Conservation (phyloP, 2,797 vertebrate genomes). For the Crax fasciolata region DNA sequence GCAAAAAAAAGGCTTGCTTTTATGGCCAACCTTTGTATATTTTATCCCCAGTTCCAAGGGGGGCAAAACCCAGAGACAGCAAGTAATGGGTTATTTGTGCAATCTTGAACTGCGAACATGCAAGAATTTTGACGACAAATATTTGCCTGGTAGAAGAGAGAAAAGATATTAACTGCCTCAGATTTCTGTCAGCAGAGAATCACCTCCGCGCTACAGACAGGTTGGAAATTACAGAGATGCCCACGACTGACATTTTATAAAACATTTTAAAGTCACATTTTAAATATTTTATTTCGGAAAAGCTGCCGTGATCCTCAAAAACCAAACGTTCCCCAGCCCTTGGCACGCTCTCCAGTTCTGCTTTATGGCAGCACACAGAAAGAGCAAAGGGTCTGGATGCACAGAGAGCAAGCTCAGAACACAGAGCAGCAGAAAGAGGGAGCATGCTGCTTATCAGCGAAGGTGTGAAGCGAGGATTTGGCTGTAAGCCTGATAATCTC, state of each 20-base stretch:
- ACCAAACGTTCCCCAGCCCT: not conserved
- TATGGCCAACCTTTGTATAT: not conserved
- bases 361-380: not conserved
- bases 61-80: not conserved
- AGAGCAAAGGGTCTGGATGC: not conserved
- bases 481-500: slow-evolving; percentile 36
- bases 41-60: not conserved
- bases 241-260: not conserved
- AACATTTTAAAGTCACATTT: not conserved
- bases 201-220: not conserved
- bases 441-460: not conserved
- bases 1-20: not conserved
- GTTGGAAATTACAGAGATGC: not conserved
- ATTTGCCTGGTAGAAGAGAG: not conserved
- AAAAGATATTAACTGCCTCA: not conserved
- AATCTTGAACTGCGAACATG: not conserved
- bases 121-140: not conserved
- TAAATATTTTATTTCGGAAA: not conserved
- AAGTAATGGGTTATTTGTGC: not conserved
- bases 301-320: not conserved
- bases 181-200: not conserved
- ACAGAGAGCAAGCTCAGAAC: not conserved
- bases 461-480: not conserved
- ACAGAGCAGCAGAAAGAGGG: not conserved
- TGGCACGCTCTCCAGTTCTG: not conserved